Conservation (phyloP, 2,113 vertebrate species). For the Pteruthius melanotis region DNA sequence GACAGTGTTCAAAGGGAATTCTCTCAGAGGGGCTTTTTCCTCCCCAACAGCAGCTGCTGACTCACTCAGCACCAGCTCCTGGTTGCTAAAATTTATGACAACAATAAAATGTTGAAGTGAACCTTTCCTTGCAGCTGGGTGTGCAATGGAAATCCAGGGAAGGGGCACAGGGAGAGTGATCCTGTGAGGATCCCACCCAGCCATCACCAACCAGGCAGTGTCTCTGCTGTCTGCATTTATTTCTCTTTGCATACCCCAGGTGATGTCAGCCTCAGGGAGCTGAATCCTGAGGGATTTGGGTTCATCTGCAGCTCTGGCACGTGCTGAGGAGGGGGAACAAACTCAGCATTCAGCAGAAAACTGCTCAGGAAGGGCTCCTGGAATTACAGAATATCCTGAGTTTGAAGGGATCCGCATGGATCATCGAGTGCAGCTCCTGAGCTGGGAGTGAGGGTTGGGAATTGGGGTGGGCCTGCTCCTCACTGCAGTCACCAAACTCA, state of each 20-base stretch:
- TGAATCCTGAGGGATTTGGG: not conserved
- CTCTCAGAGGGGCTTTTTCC: not conserved
- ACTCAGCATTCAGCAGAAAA: not conserved
- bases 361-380: not conserved
- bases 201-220: not conserved
- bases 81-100: not conserved
- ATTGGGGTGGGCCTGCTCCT: not conserved
- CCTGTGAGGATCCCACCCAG: not conserved
- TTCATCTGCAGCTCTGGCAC: not conserved
- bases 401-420: not conserved
- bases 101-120: not conserved
- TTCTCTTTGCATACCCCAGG: not conserved
- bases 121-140: not conserved
- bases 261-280: not conserved
- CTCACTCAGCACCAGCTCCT: not conserved
- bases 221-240: not conserved
- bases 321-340: not conserved
- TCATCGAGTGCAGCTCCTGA: too few species aligned
- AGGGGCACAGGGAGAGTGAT: not conserved
- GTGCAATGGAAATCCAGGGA: not conserved
- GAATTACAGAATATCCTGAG: not conserved
- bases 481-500: not conserved
- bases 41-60: not conserved
- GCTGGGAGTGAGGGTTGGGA: not conserved
- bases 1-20: not conserved